Conservation (phyloP, 2,797 vertebrate species). For the Aquila chrysaetos region DNA sequence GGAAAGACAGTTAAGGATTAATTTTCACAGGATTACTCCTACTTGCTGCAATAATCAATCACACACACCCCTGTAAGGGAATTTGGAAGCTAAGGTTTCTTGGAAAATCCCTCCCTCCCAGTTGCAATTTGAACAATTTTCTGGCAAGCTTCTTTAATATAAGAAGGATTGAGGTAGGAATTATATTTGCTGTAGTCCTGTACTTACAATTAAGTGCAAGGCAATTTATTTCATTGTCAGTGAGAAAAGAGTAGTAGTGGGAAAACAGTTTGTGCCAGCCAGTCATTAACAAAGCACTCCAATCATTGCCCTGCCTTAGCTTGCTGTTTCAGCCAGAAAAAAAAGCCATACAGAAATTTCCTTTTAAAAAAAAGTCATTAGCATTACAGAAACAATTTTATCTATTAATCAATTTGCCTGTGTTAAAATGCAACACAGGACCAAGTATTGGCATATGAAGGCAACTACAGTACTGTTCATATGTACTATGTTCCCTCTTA, state of each 20-base stretch:
- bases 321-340: background rate
- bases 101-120: background rate
- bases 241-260: background rate
- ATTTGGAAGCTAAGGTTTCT: background rate
- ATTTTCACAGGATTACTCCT: background rate
- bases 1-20: background rate
- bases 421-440: background rate
- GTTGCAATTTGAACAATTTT: background rate
- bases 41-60: background rate
- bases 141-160: background rate
- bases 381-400: background rate
- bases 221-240: background rate
- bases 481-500: background rate
- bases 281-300: background rate
- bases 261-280: background rate
- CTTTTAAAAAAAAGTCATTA: background rate
- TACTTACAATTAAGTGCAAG: background rate
- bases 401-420: background rate
- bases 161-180: background rate
- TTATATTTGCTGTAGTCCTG: background rate
- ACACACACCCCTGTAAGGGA: background rate
- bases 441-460: background rate
- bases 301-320: background rate
- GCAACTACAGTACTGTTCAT: background rate
- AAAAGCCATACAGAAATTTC: background rate